A percentile compares a stretch with the other conserved stretches of the same genome.
Conservation (phyloP, 2,113 vertebrate genomes). For the Thymallus thymallus region DNA sequence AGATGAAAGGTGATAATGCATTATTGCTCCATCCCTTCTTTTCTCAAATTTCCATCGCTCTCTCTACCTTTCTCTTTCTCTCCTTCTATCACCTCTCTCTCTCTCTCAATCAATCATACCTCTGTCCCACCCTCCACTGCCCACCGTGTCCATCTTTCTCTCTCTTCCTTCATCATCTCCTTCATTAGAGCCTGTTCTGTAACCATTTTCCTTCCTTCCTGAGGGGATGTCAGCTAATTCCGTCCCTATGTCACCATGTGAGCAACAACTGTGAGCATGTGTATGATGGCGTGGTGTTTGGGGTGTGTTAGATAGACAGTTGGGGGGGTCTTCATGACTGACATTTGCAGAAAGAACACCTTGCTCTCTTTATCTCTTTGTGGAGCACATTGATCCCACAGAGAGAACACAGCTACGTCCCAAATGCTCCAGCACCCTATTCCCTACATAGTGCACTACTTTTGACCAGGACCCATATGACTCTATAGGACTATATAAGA, state of each 20-base stretch:
- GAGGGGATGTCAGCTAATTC: no score
- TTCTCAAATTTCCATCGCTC: neutral
- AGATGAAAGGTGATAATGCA: neutral
- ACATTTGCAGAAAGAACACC: neutral
- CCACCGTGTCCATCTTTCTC: constrained; percentile 40
- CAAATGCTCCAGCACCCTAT: no score
- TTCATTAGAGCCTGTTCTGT: neutral
- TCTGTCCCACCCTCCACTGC: constrained; percentile 16
- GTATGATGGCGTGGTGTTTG: neutral
- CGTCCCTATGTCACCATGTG: neutral
- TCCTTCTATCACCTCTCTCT: neutral
- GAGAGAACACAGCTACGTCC: neutral
- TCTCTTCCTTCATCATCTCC: constrained; percentile 27
- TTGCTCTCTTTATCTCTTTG: neutral
- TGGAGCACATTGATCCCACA: neutral
- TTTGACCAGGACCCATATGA: no score
- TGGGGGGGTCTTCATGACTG: neutral
- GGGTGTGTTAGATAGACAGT: neutral
- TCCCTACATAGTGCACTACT: no score
- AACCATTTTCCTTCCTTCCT: neutral
- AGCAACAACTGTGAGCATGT: constrained; percentile 30
- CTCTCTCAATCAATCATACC: neutral
- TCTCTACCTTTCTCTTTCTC: no score
- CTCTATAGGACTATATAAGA: no score
- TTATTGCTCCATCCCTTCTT: neutral